Evolutionary conservation across 1,140 invertebrate species (phyloP), one percentile per base, ranked within the genome.

Genomic region (Saccostrea glomerata): DNA sequence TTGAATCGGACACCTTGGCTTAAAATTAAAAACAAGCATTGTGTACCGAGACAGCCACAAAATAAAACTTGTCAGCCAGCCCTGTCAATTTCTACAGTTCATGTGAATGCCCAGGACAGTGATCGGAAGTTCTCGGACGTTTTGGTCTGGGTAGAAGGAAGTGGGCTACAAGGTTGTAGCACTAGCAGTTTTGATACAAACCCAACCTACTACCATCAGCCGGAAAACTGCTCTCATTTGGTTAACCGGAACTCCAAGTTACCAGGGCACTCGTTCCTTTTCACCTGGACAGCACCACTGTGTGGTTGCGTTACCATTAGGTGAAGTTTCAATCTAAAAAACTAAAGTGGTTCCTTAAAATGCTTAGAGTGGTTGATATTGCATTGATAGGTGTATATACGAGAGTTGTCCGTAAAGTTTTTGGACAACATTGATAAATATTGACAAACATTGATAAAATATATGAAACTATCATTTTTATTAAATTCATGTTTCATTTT

Each of bases 271-370:
- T 84, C 40, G 2, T 88, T 90, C 84, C 15, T 47, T 17, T 90
- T 92, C 55, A 89, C 84, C 20, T 92, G 91, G 91, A 86, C 63
- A 40, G 86, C 91, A 12, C 91, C 91, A 40, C 23, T 40, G 12
- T 92, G 91, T 88, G 91, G 91, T 82, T 92, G 91, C 70, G 82
- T 92, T 23, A 83, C 86, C 82, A 82, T 92, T 40, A 86, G 91
- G 91, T 90, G 87, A 86, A 84, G n/a, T 82, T 77, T 73, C 30
- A 73, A 66, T 66, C 60, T 66, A 23, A 66, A 66, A 23, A 36
- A n/a, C n/a, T 20, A 66, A 47, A 47, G 47, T 9, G 9, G 6
- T 47, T 47, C 9, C 47, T 47, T 47, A 6, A 7, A 47, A 47
- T 47, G 47, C 47, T 9, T 47, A 47, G 47, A 47, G 47, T 47